Evolutionary conservation across 2,113 vertebrate species (phyloP).

Genomic region (Phaethon lepturus): DNA sequence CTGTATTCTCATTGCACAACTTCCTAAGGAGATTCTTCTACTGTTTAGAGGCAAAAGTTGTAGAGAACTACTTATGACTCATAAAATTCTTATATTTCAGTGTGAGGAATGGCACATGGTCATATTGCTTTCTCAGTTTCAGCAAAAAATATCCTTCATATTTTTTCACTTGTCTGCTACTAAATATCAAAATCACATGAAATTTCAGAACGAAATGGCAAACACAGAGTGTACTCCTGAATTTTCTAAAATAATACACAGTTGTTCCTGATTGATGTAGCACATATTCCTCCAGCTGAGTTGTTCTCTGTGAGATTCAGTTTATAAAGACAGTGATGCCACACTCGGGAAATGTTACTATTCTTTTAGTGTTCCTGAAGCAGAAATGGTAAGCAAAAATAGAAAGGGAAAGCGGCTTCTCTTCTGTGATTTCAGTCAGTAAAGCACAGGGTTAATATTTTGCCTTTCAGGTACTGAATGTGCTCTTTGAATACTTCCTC

Average conservation of each 20-base stretch:
- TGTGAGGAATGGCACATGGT: background rate
- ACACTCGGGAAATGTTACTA: background rate
- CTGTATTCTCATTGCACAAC: background rate
- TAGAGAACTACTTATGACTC: background rate
- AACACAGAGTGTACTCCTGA: background rate
- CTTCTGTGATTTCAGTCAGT: background rate
- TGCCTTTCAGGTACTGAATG: conserved; percentile 41
- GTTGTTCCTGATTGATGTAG: background rate
- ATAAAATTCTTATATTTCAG: background rate
- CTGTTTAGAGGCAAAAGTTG: background rate
- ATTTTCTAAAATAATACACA: background rate
- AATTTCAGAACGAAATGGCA: background rate
- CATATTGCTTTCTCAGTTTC: background rate
- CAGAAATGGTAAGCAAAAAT: background rate
- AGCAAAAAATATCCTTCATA: background rate
- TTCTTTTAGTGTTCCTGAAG: background rate
- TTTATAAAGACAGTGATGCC: background rate
- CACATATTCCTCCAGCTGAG: background rate
- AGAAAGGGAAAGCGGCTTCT: background rate
- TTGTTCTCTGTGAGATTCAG: background rate
- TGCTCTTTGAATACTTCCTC: conserved; percentile 28
- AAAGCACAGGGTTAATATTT: conserved; percentile 19
- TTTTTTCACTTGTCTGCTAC: background rate
- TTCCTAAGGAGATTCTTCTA: background rate
- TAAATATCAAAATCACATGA: background rate